phyloP scores from a whole-genome alignment of 2,797 vertebrate species.

The Antrozous pallidus region DNA sequence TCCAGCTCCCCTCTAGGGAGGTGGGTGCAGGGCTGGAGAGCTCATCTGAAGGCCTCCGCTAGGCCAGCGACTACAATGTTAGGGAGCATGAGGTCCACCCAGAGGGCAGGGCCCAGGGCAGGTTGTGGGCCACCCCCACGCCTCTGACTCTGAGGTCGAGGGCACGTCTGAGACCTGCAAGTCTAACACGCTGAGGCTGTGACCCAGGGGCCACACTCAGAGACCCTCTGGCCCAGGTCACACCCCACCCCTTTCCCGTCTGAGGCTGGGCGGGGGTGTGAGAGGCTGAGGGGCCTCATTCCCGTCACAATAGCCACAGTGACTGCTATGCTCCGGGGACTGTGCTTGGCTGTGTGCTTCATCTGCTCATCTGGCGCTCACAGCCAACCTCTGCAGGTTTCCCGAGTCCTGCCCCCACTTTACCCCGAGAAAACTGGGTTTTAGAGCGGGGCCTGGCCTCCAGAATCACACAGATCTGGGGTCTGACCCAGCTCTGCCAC shows the following conservation, averaged over 20 bases:
- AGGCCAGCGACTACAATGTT: background rate
- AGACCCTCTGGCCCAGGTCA: background rate
- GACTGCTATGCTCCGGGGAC: too few relatives aligned
- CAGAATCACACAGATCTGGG: background rate
- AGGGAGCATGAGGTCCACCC: background rate
- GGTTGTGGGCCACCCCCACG: background rate
- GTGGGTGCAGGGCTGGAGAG: background rate
- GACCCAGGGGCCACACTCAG: too few relatives aligned
- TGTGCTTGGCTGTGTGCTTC: background rate
- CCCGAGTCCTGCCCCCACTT: background rate
- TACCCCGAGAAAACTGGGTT: background rate
- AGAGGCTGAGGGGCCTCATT: background rate
- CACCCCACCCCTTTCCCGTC: background rate
- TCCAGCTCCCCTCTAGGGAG: background rate
- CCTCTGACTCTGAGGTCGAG: background rate
- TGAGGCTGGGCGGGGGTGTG: background rate
- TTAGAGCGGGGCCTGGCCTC: background rate
- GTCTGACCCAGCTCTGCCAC: background rate
- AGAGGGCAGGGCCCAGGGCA: background rate
- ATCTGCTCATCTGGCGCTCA: background rate
- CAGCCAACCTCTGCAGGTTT: rapidly evolving
- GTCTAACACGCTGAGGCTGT: background rate
- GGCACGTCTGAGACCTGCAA: background rate
- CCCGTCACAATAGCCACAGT: background rate
- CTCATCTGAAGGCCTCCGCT: background rate